Conservation (phyloP, 2,888 invertebrate genomes). For the Lordiphosa andalusiaca region DNA sequence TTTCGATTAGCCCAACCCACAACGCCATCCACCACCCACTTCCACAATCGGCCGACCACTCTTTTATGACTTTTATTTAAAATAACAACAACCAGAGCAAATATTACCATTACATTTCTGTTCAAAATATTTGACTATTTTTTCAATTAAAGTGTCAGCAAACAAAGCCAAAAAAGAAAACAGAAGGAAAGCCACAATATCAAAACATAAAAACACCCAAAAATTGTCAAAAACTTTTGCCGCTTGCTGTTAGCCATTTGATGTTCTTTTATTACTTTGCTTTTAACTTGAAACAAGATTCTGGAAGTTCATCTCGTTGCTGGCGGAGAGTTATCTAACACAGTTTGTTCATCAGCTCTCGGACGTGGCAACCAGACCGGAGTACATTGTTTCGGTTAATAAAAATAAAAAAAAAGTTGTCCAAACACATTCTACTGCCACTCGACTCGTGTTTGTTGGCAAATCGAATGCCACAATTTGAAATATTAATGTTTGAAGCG, state of each 20-base stretch:
- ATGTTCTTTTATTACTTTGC: conserved; percentile 42
- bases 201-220: conserved; percentile 13
- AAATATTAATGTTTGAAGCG: conserved; percentile 50
- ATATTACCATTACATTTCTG: conserved; percentile 28
- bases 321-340: conserved; percentile 22
- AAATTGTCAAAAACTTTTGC: conserved; percentile 43
- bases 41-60: neutral
- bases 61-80: conserved; percentile 32
- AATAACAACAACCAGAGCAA: conserved; percentile 26
- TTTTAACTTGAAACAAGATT: conserved; percentile 43
- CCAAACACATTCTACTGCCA: conserved; percentile 18
- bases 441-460: neutral
- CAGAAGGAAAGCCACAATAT: conserved; percentile 20
- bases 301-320: conserved; percentile 37
- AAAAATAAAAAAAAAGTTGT: conserved; percentile 21
- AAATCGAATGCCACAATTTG: conserved; percentile 36
- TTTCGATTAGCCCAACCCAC: conserved; percentile 20
- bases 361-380: conserved; percentile 34
- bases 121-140: conserved; percentile 34
- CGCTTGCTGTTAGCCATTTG: conserved; percentile 26
- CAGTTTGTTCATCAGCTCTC: conserved; percentile 41
- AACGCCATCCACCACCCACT: neutral
- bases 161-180: conserved; percentile 41
- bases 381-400: conserved; percentile 30
- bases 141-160: conserved; percentile 55